Base-by-base conservation (phyloP, 23 tunicate genomes). In the Aplidium turbinatum region DNA sequence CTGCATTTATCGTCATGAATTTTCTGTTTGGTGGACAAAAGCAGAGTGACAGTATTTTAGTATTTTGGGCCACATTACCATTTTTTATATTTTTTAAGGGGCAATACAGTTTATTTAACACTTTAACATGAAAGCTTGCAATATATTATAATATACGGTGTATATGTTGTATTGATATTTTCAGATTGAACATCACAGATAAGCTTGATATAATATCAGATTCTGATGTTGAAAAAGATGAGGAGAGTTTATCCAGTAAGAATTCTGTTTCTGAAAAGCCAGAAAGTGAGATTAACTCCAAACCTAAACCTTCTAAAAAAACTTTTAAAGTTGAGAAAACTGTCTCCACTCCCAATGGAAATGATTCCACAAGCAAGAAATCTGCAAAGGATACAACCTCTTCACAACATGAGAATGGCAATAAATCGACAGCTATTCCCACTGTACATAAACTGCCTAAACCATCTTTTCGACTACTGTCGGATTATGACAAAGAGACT, bases 201-300 rank as follows among this genome's bases (percentile, higher is more conserved):
- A 88, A 88, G 50, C 73, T 88, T 1, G 96, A 88, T 55, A 76
- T 88, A n/a, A 69, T 88, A 28, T 88, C 96, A 32, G 96, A 81
- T 57, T 88, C 96, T 22, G 96, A 88, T 62, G 77, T 83, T 9
- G 87, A 88, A 47, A 74, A 78, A 36, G 82, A 74, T 24, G 80
- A 80, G 32, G 94, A 87, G n/a, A n/a, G n/a, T n/a, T n/a, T n/a
- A n/a, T n/a, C n/a, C n/a, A n/a, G 77, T 5, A 54, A 54, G 19
- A 27, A 34, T 11, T 51, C 79, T 3, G 87, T 63, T 7, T 36
- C 22, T 24, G 67, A 31, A 34, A 45, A 62, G 1, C 36, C 64
- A 25, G 55, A 40, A 26, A 70, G 29, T 26, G 77, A 80, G 24
- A 31, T 19, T 0, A 71, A 57, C 23, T 26, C 69, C 19, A 38